Conservation (phyloP, 2,797 vertebrate genomes). For the Sphenodon punctatus region DNA sequence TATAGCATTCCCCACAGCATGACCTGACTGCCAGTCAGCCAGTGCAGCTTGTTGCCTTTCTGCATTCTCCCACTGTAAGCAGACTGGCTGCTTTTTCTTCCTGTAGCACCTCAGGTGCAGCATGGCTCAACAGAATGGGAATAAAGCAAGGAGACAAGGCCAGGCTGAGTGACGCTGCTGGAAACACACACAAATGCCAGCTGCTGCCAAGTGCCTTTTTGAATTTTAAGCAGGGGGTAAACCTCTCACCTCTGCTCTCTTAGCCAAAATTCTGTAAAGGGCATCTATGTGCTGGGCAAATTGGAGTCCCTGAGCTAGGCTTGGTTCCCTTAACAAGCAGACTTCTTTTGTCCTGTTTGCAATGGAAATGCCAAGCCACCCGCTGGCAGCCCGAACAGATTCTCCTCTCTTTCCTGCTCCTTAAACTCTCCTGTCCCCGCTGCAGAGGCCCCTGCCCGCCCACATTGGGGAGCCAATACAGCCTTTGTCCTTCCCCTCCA, state of each 20-base stretch:
- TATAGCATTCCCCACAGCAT: constrained; percentile 6
- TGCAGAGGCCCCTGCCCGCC: rapidly evolving
- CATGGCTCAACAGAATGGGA: neutral
- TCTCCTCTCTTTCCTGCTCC: neutral
- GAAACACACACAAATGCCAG: neutral
- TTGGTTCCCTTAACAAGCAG: neutral
- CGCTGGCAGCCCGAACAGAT: neutral
- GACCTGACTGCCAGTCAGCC: neutral
- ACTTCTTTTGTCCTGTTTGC: rapidly evolving
- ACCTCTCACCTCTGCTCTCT: neutral
- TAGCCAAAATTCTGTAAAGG: neutral
- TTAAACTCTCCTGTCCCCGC: rapidly evolving
- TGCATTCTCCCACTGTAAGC: neutral
- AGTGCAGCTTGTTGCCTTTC: neutral
- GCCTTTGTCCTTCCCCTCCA: neutral
- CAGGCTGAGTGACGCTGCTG: rapidly evolving
- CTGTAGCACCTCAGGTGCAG: rapidly evolving
- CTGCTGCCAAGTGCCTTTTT: constrained; percentile 46
- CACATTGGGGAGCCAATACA: neutral
- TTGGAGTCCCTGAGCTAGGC: neutral
- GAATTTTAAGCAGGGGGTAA: neutral
- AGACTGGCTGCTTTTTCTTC: neutral
- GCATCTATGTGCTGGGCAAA: neutral
- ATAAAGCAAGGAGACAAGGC: neutral
- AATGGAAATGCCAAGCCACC: neutral